Evolutionary conservation across 1,140 invertebrate genomes (phyloP).

Genomic region (Scaptodrosophila lebanonensis): DNA sequence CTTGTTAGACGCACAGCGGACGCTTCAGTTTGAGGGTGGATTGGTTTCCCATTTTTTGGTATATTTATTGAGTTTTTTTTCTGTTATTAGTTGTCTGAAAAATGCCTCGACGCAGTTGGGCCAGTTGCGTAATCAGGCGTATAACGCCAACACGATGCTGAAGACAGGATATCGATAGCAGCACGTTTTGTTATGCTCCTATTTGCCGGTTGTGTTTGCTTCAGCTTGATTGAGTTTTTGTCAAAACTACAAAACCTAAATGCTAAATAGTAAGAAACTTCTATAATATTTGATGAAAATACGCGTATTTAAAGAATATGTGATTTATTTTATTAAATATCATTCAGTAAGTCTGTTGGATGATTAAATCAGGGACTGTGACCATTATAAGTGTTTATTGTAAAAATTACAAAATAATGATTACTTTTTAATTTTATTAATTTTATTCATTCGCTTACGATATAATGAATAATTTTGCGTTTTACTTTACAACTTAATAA

Average conservation of each 20-base stretch:
- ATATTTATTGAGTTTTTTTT: constrained; percentile 13
- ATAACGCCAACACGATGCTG: constrained; percentile 56
- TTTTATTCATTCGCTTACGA: no score
- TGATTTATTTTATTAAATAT: no score
- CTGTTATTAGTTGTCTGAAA: constrained; percentile 38
- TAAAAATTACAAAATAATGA: no score
- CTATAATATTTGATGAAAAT: no score
- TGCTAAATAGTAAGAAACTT: no score
- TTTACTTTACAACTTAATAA: no score
- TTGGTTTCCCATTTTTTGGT: constrained; percentile 47
- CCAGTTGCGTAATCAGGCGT: constrained; percentile 66
- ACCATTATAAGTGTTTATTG: no score
- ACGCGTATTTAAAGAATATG: no score
- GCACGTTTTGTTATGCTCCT: constrained; percentile 27
- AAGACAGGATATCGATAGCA: constrained; percentile 47
- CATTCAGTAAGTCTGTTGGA: no score
- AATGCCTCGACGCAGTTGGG: constrained; percentile 52
- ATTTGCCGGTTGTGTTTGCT: constrained; percentile 1
- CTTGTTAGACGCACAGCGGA: constrained; percentile 52
- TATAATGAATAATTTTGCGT: no score
- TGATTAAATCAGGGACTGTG: no score
- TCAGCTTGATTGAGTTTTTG: constrained; percentile 43
- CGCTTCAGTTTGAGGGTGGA: constrained; percentile 58
- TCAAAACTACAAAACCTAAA: neutral
- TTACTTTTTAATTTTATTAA: no score